Base-by-base conservation (phyloP, 2,888 invertebrate species). In the Melitaea athalia region DNA sequence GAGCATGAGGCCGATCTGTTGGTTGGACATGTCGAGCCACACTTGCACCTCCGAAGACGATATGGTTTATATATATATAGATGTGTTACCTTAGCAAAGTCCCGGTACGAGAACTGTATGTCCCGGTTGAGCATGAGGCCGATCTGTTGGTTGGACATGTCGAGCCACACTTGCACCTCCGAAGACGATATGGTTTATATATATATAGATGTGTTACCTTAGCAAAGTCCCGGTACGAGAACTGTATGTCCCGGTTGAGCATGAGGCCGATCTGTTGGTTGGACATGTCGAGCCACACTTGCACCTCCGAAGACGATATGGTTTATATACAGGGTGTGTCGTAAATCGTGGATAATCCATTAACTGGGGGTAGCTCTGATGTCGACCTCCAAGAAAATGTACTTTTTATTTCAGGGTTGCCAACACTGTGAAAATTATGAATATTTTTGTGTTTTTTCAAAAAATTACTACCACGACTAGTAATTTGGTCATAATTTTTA, bases 71-170 rank as follows among this genome's bases (percentile, higher is more conserved):
- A n/a, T n/a, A n/a, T n/a, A 24, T 24, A 24, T 24, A 24, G 24
- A 24, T 24, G 57, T 10, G 31, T 69, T 79, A 93, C 93, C 92
- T 94, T 93, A 10, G 98, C 96, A 82, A 98, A 98, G 83, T 95
- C 95, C 81, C 98, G 94, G 87, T 98, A 98, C 0, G 97, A 95
- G 81, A 96, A 94, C 84, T 98, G 96, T 70, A 98, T 94, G 83
- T 97, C 97, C 70, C 97, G 90, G 86, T 97, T 97, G 60, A 98
- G 93, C 94, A 98, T 97, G 78, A 98, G 94, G 0, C 97, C 97
- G 78, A 99, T 98, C 93, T 98, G 98, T 85, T 99, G 98, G 94
- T 98, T 98, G 77, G 98, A 97, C 96, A 98, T 97, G 86, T 98
- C 98, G 69, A 98, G 94, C 96, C 97, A 97, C 64, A 98, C 97